These are phyloP conservation scores for Vulpes ferrilata DNA, from an alignment of 2,113 vertebrate genomes.

Conservation along the genomic window DNA sequence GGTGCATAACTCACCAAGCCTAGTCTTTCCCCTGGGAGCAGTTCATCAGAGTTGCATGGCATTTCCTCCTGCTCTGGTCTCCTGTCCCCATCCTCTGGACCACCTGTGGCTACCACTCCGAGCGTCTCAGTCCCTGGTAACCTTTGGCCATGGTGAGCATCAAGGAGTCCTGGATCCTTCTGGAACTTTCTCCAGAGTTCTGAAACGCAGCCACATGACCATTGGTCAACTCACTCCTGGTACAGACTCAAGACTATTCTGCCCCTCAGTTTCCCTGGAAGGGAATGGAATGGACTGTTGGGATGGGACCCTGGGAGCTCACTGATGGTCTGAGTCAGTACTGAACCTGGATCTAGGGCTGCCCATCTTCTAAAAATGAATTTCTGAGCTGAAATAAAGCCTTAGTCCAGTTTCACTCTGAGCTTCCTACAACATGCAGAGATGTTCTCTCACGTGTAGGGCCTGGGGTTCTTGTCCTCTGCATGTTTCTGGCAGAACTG, in stretches of 20 bases:
- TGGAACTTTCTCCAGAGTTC: neutral
- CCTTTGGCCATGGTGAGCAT: neutral
- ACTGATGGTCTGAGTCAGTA: neutral
- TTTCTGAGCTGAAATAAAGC: neutral
- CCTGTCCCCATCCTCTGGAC: neutral
- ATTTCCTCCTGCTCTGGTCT: neutral
- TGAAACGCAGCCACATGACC: neutral
- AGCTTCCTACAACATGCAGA: neutral
- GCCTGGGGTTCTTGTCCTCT: neutral
- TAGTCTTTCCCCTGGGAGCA: neutral
- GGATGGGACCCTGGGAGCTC: too few relatives aligned
- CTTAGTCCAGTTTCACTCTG: neutral
- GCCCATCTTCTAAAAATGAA: neutral
- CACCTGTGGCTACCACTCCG: neutral
- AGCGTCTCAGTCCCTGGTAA: neutral
- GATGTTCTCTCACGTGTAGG: fast-evolving
- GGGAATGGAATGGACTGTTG: neutral
- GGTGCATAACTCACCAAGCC: fast-evolving
- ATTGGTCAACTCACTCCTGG: neutral
- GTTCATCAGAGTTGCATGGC: neutral
- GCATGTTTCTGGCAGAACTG: neutral
- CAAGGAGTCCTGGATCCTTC: neutral
- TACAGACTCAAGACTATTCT: neutral
- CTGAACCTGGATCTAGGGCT: neutral
- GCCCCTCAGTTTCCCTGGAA: neutral